A percentile compares a stretch with the other conserved stretches of the same genome.
Evolutionary conservation across 2,888 invertebrate genomes (phyloP).

Genomic region (Hydrotaea cyrtoneurina): DNA sequence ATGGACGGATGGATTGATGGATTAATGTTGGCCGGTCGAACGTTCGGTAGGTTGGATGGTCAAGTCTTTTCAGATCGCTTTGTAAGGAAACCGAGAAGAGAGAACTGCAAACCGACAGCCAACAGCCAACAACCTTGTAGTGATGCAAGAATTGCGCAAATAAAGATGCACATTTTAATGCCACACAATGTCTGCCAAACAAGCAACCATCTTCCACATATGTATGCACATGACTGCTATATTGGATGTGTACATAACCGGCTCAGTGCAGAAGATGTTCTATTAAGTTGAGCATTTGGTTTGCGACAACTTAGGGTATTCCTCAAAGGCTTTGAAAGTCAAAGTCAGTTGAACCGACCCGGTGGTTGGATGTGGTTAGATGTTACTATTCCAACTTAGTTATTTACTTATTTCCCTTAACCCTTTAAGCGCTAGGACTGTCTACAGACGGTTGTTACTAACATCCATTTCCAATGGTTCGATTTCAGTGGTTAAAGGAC

Average conservation of each 20-base stretch:
- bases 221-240: background rate
- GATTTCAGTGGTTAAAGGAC: too few relatives aligned
- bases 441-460: too few relatives aligned
- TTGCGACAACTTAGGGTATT: too few relatives aligned
- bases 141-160: conserved; percentile 63
- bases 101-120: background rate
- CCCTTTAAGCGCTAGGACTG: too few relatives aligned
- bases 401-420: too few relatives aligned
- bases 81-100: conserved; percentile 58
- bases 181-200: conserved; percentile 58
- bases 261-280: background rate
- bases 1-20: conserved; percentile 75
- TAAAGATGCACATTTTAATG: conserved; percentile 68
- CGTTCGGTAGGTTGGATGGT: conserved; percentile 44
- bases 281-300: too few relatives aligned
- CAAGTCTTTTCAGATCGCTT: conserved; percentile 56
- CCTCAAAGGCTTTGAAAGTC: too few relatives aligned
- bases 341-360: too few relatives aligned
- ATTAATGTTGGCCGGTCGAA: conserved; percentile 69
- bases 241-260: background rate
- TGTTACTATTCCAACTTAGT: too few relatives aligned
- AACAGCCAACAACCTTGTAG: conserved; percentile 55
- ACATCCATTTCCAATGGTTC: too few relatives aligned
- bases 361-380: too few relatives aligned
- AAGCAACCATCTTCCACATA: background rate